Evolutionary conservation across 2,888 invertebrate species (phyloP).

Genomic region (Anoplius nigerrimus): DNA sequence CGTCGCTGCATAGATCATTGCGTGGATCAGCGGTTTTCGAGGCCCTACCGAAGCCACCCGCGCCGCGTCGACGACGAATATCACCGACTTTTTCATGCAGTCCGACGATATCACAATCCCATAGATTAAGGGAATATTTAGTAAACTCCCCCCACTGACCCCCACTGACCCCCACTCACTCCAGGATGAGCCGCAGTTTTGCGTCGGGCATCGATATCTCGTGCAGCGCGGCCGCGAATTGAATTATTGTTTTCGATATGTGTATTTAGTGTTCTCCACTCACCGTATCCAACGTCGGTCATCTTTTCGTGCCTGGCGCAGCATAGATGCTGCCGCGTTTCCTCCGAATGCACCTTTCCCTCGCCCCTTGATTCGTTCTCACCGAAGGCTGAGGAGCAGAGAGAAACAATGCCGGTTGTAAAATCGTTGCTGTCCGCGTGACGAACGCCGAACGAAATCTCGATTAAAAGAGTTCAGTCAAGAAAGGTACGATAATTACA

Average conservation of each 20-base stretch:
- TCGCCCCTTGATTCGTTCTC: slow-evolving; percentile 37
- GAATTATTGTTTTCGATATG: too few species aligned
- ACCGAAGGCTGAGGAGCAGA: slow-evolving; percentile 45
- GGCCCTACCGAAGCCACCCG: too few species aligned
- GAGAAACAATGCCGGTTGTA: neutral
- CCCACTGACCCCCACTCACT: too few species aligned
- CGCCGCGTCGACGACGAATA: too few species aligned
- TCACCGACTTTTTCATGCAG: too few species aligned
- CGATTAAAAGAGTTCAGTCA: neutral
- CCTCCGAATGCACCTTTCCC: slow-evolving; percentile 34
- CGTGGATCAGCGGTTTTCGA: neutral
- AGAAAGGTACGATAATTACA: neutral
- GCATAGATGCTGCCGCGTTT: slow-evolving; percentile 56
- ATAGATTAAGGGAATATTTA: too few species aligned
- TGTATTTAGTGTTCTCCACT: slow-evolving; percentile 40
- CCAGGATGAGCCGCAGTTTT: too few species aligned
- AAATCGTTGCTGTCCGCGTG: neutral
- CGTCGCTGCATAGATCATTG: slow-evolving; percentile 18
- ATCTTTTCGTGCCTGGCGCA: slow-evolving; percentile 70
- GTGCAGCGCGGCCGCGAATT: too few species aligned
- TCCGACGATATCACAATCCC: too few species aligned
- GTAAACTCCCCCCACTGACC: too few species aligned
- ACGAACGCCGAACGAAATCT: neutral
- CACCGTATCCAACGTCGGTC: slow-evolving; percentile 69
- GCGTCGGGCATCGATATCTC: too few species aligned